Percentiles rank a stretch among this genome's conserved stretches.
Conservation (phyloP, 2,888 invertebrate genomes). For the Melikaiella ostensackeni region DNA sequence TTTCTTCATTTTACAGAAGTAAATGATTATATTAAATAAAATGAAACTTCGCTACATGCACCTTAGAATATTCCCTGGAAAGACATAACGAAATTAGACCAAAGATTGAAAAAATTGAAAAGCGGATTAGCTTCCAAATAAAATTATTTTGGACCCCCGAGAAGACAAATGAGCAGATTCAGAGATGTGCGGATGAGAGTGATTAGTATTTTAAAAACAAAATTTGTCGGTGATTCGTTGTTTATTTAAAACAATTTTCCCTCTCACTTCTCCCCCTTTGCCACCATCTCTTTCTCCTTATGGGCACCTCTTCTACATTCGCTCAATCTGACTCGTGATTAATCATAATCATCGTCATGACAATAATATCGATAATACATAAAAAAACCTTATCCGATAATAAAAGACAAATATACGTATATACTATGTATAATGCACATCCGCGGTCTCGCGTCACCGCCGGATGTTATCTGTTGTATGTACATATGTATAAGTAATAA, state of each 20-base stretch:
- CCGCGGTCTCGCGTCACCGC: conserved; percentile 30
- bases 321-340: conserved; percentile 41
- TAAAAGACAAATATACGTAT: conserved; percentile 48
- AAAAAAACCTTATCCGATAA: conserved; percentile 42
- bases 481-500: conserved; percentile 58
- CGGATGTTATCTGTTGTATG: conserved; percentile 52
- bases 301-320: conserved; percentile 47
- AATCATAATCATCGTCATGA: conserved; percentile 30
- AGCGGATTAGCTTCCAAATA: background rate
- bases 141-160: background rate
- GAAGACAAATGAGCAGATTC: conserved; percentile 61
- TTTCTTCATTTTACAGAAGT: too few relatives aligned
- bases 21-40: too few relatives aligned
- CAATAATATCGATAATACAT: conserved; percentile 39
- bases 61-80: background rate
- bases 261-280: conserved; percentile 43
- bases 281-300: conserved; percentile 17
- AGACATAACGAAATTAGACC: background rate
- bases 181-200: conserved; percentile 61
- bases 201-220: conserved; percentile 33
- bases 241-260: conserved; percentile 57
- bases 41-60: too few relatives aligned
- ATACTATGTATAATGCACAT: conserved; percentile 41
- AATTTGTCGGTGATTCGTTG: conserved; percentile 55
- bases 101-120: conserved; percentile 20